These are phyloP conservation scores for Indicator indicator DNA, from an alignment of 2,113 vertebrate species.

Conservation along the genomic window DNA sequence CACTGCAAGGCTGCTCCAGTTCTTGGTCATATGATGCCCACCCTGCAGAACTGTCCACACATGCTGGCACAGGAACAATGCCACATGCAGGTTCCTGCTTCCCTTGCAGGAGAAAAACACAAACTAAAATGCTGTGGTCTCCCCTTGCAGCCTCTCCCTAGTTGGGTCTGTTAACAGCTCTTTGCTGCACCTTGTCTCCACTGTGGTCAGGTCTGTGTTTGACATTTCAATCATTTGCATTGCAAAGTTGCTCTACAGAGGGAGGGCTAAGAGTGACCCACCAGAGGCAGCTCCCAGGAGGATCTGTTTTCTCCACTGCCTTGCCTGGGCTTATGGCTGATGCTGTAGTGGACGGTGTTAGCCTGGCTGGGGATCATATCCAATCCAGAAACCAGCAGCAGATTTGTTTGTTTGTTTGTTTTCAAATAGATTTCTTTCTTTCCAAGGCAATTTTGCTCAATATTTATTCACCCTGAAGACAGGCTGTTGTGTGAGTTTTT, in stretches of 20 bases:
- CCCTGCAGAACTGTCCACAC: not conserved
- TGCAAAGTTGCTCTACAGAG: fast-evolving
- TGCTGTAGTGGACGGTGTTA: not conserved
- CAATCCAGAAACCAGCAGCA: too few species aligned
- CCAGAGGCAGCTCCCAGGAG: not conserved
- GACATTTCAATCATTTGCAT: not conserved
- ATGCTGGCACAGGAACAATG: fast-evolving
- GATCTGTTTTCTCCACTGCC: not conserved
- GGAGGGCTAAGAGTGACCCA: not conserved
- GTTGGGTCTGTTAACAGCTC: not conserved
- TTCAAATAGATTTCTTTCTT: not conserved
- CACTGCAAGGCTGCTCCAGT: not conserved
- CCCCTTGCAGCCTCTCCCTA: not conserved
- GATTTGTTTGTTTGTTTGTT: too few species aligned
- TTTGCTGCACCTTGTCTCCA: not conserved
- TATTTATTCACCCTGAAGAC: not conserved
- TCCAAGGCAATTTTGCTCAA: not conserved
- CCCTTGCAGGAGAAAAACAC: not conserved
- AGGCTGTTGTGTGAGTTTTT: not conserved
- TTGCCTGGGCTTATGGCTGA: not conserved
- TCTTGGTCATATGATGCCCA: not conserved
- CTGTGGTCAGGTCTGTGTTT: not conserved
- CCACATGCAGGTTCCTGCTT: fast-evolving
- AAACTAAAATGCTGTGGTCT: not conserved
- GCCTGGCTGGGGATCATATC: not conserved